Conservation (phyloP, 2,797 vertebrate species). For the Sebastes matsubarae region DNA sequence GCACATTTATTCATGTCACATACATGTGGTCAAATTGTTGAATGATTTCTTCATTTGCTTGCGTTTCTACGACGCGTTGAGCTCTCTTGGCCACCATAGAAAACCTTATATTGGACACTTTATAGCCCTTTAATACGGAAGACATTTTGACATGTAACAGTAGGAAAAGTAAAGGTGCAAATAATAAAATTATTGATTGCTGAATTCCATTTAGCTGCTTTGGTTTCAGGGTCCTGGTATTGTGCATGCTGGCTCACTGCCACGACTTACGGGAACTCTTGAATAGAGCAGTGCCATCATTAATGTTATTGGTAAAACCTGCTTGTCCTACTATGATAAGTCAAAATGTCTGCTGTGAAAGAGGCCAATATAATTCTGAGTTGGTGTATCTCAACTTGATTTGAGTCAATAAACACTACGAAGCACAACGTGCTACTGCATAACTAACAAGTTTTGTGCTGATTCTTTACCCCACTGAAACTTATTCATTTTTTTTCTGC, state of each 20-base stretch:
- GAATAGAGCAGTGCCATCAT: no score
- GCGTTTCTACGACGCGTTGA: background rate
- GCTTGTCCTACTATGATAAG: background rate
- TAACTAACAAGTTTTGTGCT: no score
- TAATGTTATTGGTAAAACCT: no score
- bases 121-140: fast-evolving
- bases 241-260: no score
- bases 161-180: no score
- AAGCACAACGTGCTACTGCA: background rate
- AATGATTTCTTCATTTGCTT: background rate
- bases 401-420: background rate
- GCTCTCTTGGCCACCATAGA: background rate
- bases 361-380: background rate
- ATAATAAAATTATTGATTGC: no score
- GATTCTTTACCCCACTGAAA: background rate
- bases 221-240: no score
- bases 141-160: background rate
- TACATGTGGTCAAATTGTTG: background rate
- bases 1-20: background rate
- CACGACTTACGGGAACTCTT: no score
- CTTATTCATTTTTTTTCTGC: background rate
- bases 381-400: background rate
- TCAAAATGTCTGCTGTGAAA: background rate
- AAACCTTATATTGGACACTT: background rate
- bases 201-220: no score